Percentiles rank a stretch among this genome's conserved stretches.
phyloP scores from a whole-genome alignment of 1,140 invertebrate genomes.

The Drosophila rufa region DNA sequence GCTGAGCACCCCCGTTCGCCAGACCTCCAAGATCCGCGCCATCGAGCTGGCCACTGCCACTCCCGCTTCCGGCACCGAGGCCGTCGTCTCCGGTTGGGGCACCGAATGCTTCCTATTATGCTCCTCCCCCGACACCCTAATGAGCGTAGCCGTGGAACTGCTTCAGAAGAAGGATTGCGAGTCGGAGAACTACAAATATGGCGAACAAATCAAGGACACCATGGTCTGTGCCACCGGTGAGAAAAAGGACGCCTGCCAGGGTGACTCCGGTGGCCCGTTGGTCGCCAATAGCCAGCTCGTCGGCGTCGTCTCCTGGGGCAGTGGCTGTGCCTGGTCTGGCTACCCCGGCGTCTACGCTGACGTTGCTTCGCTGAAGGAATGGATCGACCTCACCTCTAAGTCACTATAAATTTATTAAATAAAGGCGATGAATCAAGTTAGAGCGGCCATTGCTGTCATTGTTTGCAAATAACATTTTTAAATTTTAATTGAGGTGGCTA shows the following conservation, averaged over 20 bases:
- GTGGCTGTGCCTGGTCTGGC: conserved; percentile 87
- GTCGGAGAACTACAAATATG: conserved; percentile 48
- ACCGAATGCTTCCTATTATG: conserved; percentile 63
- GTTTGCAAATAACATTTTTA: no score
- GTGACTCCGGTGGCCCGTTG: conserved; percentile 85
- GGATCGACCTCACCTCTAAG: conserved; percentile 50
- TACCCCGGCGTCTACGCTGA: conserved; percentile 90
- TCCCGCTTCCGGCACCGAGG: conserved; percentile 56
- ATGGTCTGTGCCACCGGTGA: conserved; percentile 87
- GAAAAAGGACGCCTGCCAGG: conserved; percentile 86
- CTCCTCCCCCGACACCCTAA: conserved; percentile 32
- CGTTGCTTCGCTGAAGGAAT: conserved; percentile 86
- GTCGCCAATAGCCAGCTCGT: conserved; percentile 80
- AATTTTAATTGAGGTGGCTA: no score
- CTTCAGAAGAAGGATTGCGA: conserved; percentile 38
- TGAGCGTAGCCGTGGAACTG: conserved; percentile 45
- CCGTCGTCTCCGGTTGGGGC: conserved; percentile 75
- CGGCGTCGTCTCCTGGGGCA: conserved; percentile 90
- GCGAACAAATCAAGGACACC: conserved; percentile 77
- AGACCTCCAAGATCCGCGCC: conserved; percentile 31
- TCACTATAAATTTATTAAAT: conserved; percentile 32
- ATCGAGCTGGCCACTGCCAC: conserved; percentile 49
- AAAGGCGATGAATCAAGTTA: conserved; percentile 22
- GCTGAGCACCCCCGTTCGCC: conserved; percentile 67
- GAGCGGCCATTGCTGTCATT: no score